Base-by-base conservation (phyloP, 1,140 invertebrate species). In the Brachionus sp. region DNA sequence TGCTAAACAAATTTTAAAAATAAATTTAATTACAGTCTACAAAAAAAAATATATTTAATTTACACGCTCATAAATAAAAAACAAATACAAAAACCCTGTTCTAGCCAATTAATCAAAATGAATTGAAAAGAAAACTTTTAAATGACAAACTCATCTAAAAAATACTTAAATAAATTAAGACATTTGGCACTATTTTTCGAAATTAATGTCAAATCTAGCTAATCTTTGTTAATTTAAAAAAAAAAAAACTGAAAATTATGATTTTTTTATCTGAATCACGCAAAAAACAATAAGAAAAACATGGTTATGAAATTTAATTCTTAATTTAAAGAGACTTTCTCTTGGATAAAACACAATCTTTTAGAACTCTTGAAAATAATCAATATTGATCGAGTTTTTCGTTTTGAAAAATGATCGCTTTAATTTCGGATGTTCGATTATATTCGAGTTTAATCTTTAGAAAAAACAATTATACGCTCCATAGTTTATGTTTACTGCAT, bases 391-490 rank as follows among this genome's bases (percentile, higher is more conserved):
- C 50, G 50, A 57, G 50, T 19, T 57, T 57, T 53, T 57, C 19
- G n/a, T 57, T 57, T 25, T 57, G 50, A 57, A 57, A 57, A 57
- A 57, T 57, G 16, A 57, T 57, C 50, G 50, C 7, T 19, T 57
- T 23, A 5, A 57, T 19, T 57, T 57, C 50, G 50, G 50, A 57
- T 57, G 50, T 57, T 57, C 5, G 50, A 23, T 57, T 16, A 6
- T 57, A 57, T 57, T 57, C 50, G 50, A 57, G 50, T 57, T 57
- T 57, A 57, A 57, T 57, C 50, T 57, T 9, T 57, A 57, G 50
- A 9, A 57, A 57, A 29, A 57, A 57, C 19, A 57, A 57, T 57
- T 57, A 57, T 57, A 57, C 19, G n/a, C 50, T 16, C 16, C 9
- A 57, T 5, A 23, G 50, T 57, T 57, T 57, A 19, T 57, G 50